Conservation (phyloP, 2,888 invertebrate species). For the Slavum lentiscoides region DNA sequence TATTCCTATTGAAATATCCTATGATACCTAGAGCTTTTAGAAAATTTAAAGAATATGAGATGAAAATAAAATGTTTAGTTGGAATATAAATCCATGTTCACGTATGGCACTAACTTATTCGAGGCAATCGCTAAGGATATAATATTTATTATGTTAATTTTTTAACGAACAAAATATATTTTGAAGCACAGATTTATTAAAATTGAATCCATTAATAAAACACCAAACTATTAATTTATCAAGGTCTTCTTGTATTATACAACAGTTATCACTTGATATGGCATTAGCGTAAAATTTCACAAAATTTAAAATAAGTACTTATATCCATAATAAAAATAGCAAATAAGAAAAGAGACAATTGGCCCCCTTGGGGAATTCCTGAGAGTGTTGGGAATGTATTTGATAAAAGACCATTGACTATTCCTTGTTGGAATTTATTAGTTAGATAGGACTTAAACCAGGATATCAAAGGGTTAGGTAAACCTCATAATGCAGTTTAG, state of each 20-base stretch:
- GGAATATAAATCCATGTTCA: background rate
- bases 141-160: background rate
- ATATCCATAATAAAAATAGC: background rate
- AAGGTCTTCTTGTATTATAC: background rate
- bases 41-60: background rate
- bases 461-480: background rate
- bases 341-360: background rate
- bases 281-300: background rate
- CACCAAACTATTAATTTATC: background rate
- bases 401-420: background rate
- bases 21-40: background rate
- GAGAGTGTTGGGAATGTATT: background rate
- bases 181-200: background rate
- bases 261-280: background rate
- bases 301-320: background rate
- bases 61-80: background rate
- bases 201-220: background rate
- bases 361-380: background rate
- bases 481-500: background rate
- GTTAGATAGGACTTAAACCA: background rate
- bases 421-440: background rate
- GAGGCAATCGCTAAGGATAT: background rate
- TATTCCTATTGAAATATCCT: background rate
- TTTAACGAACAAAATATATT: background rate
- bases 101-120: background rate